A percentile compares a stretch with the other conserved stretches of the same genome.
Conservation (phyloP, 2,888 invertebrate genomes). For the Drosophila seclusa region DNA sequence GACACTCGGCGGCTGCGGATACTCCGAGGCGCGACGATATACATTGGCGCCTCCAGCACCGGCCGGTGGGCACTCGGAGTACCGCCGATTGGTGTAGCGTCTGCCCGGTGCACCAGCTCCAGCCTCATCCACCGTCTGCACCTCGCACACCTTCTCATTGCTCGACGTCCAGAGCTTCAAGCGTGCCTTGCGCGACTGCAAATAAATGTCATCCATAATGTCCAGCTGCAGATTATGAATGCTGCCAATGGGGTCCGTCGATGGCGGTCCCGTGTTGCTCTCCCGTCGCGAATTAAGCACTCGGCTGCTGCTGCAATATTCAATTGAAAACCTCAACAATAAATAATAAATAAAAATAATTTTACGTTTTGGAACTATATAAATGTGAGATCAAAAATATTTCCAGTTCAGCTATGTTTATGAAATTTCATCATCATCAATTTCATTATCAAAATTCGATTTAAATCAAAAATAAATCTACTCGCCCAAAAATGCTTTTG, state of each 20-base stretch:
- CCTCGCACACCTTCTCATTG: constrained; percentile 92
- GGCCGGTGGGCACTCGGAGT: constrained; percentile 89
- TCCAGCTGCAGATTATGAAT: constrained; percentile 93
- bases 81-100: constrained; percentile 88
- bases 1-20: constrained; percentile 86
- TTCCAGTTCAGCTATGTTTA: too few relatives aligned
- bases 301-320: constrained; percentile 84
- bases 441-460: too few relatives aligned
- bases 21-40: constrained; percentile 90
- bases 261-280: constrained; percentile 88
- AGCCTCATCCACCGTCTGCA: constrained; percentile 91
- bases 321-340: not conserved
- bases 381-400: not conserved
- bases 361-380: fast-evolving
- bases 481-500: too few relatives aligned
- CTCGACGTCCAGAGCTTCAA: constrained; percentile 94
- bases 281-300: constrained; percentile 82
- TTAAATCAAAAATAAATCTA: too few relatives aligned
- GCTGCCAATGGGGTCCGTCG: constrained; percentile 90
- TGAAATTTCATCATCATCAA: too few relatives aligned
- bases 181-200: constrained; percentile 92
- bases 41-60: constrained; percentile 60
- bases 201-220: constrained; percentile 93
- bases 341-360: not conserved
- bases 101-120: constrained; percentile 85